Conservation (phyloP, 2,113 vertebrate species). For the Pimephales promelas region DNA sequence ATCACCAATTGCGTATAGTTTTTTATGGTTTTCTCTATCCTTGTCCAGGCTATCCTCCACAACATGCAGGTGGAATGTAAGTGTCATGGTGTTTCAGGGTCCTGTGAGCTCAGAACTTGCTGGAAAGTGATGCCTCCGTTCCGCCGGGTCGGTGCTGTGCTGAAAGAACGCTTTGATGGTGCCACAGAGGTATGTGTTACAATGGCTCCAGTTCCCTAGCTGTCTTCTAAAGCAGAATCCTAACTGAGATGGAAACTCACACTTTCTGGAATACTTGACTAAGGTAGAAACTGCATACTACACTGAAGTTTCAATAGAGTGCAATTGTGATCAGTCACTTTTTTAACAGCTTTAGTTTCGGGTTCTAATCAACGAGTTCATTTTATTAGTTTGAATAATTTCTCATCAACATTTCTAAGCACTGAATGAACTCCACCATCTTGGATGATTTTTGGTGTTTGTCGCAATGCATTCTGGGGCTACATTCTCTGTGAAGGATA, state of each 20-base stretch:
- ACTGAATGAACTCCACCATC: not conserved
- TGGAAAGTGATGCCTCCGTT: conserved; percentile 83
- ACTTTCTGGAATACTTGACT: no score
- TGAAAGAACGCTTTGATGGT: conserved; percentile 79
- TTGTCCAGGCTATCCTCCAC: conserved; percentile 75
- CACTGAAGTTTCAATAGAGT: no score
- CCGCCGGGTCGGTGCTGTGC: conserved; percentile 67
- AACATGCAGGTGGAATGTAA: conserved; percentile 81
- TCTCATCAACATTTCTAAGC: not conserved
- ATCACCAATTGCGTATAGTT: not conserved
- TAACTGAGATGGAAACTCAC: not conserved
- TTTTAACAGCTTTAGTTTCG: no score
- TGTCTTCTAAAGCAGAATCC: not conserved
- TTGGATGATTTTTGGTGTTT: not conserved
- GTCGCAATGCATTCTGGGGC: not conserved
- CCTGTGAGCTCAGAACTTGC: conserved; percentile 76
- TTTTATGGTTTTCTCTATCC: not conserved
- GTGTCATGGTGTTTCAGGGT: conserved; percentile 76
- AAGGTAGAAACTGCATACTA: no score
- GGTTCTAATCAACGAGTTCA: not conserved
- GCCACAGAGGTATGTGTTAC: conserved; percentile 68
- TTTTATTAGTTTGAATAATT: not conserved
- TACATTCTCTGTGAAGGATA: not conserved
- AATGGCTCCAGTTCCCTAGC: not conserved
- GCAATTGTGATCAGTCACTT: no score